Evolutionary conservation across 2,797 vertebrate species (phyloP), one percentile per base, ranked within the genome.

Genomic region (Galago senegalensis): DNA sequence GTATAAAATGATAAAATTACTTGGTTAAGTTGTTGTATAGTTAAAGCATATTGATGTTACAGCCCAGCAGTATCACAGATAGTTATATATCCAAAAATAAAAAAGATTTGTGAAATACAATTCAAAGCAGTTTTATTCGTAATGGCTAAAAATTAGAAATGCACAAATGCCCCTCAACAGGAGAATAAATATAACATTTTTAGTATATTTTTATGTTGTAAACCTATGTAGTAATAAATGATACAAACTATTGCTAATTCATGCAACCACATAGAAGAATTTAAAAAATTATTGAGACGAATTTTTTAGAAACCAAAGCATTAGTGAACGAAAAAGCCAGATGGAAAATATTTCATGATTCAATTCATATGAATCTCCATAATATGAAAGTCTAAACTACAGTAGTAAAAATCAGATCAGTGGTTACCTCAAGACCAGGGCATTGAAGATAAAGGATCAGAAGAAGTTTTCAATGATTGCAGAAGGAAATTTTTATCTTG

Each of bases 281-380:
- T 18, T 20, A 58, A 69, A 88, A 40, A 25, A 58, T 60, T 86
- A 37, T 25, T 5, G 40, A 8, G 4, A n/a, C 63, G 25, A 86
- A 56, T 88, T 58, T 65, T 80, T 3, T 13, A 40, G 81, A 92
- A 43, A 29, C 7, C 12, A 80, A 60, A 70, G 63, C 0, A 56
- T 60, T 40, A 4, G 37, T 67, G 46, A 85, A 23, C 49, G 16
- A 65, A 88, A 17, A 69, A 91, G 43, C 5, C 77, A 91, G 25
- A 43, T 79, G 17, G 87, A 95, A 94, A 65, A 82, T 80, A 61
- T 27, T 61, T 95, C 31, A 34, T 11, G 14, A 65, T 70, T 77
- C 46, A 86, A 18, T 70, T 75, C 40, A 53, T 27, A 49, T 60
- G 18, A 56, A 65, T 4, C 37, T 86, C 5, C 43, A 72, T 31